Base-by-base conservation (phyloP, 2,113 vertebrate species). In the Centropus bengalensis region DNA sequence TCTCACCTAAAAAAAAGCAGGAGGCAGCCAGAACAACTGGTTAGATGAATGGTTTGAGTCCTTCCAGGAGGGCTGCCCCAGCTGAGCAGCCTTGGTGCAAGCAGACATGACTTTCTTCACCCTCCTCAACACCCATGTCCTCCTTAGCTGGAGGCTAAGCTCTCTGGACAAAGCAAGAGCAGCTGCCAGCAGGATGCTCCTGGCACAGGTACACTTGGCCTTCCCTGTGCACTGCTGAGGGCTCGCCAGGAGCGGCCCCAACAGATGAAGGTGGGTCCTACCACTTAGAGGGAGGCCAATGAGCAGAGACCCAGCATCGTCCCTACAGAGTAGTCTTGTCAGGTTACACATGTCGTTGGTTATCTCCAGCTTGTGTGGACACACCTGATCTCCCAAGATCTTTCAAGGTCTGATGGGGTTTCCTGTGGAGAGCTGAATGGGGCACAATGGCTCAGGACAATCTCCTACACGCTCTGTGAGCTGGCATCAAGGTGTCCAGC, bases 141-240 rank as follows among this genome's bases (percentile, higher is more conserved):
- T 77, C 2, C 40, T 56, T 52, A 62, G 17, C 32, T 45, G 42
- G 15, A 91, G 30, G 18, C 32, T 68, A 40, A 38, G 23, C 14
- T 44, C 26, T 67, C 42, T 24, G 18, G 55, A 69, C 45, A 52
- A 80, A 74, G 71, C 0, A 5, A n/a, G 19, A 27, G 5, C 26
- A 70, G 60, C 42, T 33, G 13, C 49, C 28, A 87, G 56, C 64
- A 78, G 51, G 22, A 5, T 17, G n/a, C 6, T 66, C 32, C 69
- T 21, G n/a, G 20, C 0, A 4, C 12, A 59, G 36, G 22, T 5
- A 14, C 27, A 20, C 20, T 40, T 27, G 23, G 19, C 19, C 40
- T 49, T n/a, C 4, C 1, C 42, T 17, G 30, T 23, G 33, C 0
- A 0, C 9, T 3, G 4, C 64, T 80, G 63, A 2, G 6, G 23